Percentiles rank a stretch among this genome's conserved stretches.
Conservation (phyloP, 2,113 vertebrate genomes). For the Tyrannus savana region DNA sequence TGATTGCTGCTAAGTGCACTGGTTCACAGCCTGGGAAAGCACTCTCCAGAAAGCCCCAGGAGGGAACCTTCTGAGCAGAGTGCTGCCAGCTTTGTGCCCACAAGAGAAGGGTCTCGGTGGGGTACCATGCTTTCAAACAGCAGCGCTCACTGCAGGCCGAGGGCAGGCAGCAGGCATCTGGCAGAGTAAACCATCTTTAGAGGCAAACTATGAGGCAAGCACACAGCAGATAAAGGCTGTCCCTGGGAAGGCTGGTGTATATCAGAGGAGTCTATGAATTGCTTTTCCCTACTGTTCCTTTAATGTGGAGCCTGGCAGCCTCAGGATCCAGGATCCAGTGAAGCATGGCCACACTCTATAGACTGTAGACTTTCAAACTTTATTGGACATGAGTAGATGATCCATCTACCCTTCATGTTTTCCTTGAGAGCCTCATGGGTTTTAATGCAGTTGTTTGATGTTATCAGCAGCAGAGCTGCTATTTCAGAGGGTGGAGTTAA, state of each 20-base stretch:
- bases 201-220: not conserved
- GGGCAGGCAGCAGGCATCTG: not conserved
- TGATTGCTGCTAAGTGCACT: accelerated
- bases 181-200: not conserved
- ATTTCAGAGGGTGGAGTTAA: not conserved
- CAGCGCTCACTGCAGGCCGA: accelerated
- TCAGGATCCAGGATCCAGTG: not conserved
- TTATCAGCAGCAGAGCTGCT: not conserved
- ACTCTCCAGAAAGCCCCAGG: not conserved
- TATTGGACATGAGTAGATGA: not conserved
- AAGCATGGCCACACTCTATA: not conserved
- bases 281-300: not conserved
- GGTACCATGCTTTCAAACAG: accelerated
- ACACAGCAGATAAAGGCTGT: not conserved
- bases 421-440: not conserved
- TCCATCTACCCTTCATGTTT: not conserved
- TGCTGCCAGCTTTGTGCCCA: not conserved
- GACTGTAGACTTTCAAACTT: not conserved
- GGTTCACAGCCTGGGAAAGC: not conserved
- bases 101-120: not conserved
- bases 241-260: not conserved
- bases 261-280: not conserved
- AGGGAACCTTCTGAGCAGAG: not conserved
- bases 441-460: not conserved
- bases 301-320: not conserved